Conservation (phyloP, 1,140 invertebrate species). For the Stegodyphus dumicola region DNA sequence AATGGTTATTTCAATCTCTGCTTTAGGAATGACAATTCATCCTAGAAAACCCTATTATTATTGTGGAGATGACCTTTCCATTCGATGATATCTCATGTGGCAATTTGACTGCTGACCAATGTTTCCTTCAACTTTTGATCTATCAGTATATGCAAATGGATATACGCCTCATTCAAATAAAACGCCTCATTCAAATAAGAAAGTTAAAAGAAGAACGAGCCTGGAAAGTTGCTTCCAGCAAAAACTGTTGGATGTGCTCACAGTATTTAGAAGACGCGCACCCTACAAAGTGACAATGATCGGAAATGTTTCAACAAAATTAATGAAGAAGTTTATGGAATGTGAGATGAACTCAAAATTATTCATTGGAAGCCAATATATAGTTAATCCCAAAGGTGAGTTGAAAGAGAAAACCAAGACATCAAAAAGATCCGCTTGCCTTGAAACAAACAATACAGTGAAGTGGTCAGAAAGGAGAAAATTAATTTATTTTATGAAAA, state of each 20-base stretch:
- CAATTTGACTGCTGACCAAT: too few relatives aligned
- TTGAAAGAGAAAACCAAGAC: constrained; percentile 68
- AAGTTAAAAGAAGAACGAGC: not conserved
- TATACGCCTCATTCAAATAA: not conserved
- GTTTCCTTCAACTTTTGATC: too few relatives aligned
- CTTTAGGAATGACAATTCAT: too few relatives aligned
- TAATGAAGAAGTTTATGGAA: not conserved
- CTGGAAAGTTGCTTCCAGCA: not conserved
- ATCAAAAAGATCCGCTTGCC: constrained; percentile 66
- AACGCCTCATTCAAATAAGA: not conserved
- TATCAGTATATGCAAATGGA: too few relatives aligned
- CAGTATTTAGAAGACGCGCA: constrained; percentile 1
- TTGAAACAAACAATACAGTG: constrained; percentile 14
- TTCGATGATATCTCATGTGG: too few relatives aligned
- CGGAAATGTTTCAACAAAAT: not conserved
- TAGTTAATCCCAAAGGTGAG: constrained; percentile 65
- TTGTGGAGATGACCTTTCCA: too few relatives aligned
- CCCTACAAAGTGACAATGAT: not conserved
- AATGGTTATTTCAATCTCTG: too few relatives aligned
- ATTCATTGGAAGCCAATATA: constrained; percentile 67
- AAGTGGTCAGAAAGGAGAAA: not conserved
- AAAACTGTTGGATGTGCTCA: not conserved
- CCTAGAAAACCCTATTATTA: too few relatives aligned
- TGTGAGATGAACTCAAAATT: constrained; percentile 63
- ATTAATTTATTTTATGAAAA: constrained; percentile 55